Conservation (phyloP, 2,113 vertebrate species). For the Myxocyprinus asiaticus region DNA sequence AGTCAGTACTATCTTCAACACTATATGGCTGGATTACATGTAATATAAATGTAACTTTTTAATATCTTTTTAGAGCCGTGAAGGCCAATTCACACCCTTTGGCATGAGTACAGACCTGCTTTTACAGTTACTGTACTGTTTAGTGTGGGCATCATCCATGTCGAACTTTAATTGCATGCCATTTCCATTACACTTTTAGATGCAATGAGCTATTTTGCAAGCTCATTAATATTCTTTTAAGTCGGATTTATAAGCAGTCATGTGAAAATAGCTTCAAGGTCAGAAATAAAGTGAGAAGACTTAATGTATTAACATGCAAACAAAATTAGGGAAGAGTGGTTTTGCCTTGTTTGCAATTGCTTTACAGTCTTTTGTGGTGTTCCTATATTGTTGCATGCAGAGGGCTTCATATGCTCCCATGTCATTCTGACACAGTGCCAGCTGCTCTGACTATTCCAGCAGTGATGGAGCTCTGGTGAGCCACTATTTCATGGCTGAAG, state of each 20-base stretch:
- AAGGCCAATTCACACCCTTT: not conserved
- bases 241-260: constrained; percentile 24
- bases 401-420: constrained; percentile 18
- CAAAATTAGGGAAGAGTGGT: not conserved
- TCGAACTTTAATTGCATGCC: constrained; percentile 24
- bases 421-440: constrained; percentile 23
- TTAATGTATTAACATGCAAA: not conserved
- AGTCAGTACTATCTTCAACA: no score
- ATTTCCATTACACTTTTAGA: constrained; percentile 22
- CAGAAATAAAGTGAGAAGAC: not conserved
- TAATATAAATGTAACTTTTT: not conserved
- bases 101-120: not conserved
- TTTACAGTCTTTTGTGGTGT: not conserved
- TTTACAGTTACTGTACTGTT: not conserved
- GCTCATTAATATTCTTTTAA: constrained; percentile 26
- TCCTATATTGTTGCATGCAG: constrained; percentile 18
- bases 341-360: constrained; percentile 18
- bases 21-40: no score
- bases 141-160: not conserved
- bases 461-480: not conserved
- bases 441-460: constrained; percentile 20
- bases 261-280: constrained; percentile 25
- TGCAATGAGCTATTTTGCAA: not conserved
- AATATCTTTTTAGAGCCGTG: not conserved
- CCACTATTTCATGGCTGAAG: constrained; percentile 45